Evolutionary conservation across 2,113 vertebrate species (phyloP).

Genomic region (Poeciliopsis retropinna): DNA sequence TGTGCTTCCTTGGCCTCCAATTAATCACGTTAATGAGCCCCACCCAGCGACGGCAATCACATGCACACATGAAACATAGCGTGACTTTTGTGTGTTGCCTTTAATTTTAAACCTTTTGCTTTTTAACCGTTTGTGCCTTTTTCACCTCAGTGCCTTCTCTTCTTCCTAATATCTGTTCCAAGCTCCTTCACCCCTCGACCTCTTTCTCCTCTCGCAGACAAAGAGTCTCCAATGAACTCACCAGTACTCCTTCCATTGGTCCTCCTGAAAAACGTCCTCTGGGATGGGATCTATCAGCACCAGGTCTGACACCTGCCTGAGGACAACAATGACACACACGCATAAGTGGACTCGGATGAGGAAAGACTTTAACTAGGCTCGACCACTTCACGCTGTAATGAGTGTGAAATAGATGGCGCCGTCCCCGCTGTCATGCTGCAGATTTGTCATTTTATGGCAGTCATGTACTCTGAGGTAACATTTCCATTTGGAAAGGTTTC

Average conservation of each 20-base stretch:
- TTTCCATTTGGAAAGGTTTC: slow-evolving; percentile 63
- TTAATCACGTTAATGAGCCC: slow-evolving; percentile 71
- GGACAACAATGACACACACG: slow-evolving; percentile 56
- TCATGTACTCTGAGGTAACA: slow-evolving; percentile 45
- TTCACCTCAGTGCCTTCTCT: background rate
- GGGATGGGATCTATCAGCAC: slow-evolving; percentile 85
- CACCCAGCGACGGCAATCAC: slow-evolving; percentile 58
- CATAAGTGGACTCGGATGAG: slow-evolving; percentile 41
- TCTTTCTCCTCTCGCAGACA: background rate
- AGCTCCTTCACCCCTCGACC: background rate
- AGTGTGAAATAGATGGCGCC: slow-evolving; percentile 47
- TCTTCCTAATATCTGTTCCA: slow-evolving; percentile 6
- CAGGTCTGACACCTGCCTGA: slow-evolving; percentile 83
- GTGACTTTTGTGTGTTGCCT: background rate
- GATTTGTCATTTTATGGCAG: slow-evolving; percentile 38
- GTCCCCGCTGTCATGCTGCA: slow-evolving; percentile 25
- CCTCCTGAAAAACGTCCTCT: slow-evolving; percentile 80
- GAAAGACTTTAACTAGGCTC: slow-evolving; percentile 35
- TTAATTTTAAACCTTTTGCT: slow-evolving; percentile 5
- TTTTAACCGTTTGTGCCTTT: background rate
- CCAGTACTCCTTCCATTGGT: slow-evolving; percentile 81
- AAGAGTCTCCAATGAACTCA: slow-evolving; percentile 66
- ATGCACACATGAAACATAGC: slow-evolving; percentile 9
- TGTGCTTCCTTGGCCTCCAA: slow-evolving; percentile 62
- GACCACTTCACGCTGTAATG: slow-evolving; percentile 54